Evolutionary conservation across 2,113 vertebrate genomes (phyloP), one percentile per base, ranked within the genome.

Genomic region (Elgaria multicarinata): DNA sequence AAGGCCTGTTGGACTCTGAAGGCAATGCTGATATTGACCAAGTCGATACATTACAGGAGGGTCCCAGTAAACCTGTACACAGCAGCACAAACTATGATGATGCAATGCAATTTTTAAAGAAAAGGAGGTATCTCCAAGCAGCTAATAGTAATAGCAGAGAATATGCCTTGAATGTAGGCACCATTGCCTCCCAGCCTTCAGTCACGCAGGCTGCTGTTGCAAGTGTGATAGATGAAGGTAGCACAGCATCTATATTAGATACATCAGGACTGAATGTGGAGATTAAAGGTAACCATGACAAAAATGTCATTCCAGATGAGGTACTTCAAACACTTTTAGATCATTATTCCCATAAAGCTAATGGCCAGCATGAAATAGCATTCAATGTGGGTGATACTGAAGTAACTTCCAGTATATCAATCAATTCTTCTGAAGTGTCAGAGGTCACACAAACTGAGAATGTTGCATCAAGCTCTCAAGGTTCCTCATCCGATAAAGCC

Each of bases 21-120:
- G 97, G 97, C 93, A 98, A 97, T 94, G 92, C 98, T 80, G 99
- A 98, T 86, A 97, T 99, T 0, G 99, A 99, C 94, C 97, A 98
- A 22, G 98, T 98, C 0, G 99, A 99, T 93, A 96, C 98, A 4
- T 97, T 99, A 92, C 98, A 98, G 92, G 98, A 97, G 86, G 98
- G 98, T 82, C 97, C 98, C 88, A 95, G 98, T 62, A 99, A 99
- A 94, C 98, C 99, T 50, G 97, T 98, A 64, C 97, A 98, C 62
- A 99, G 97, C 96, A 99, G 98, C 96, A 98, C 98, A 95, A 99
- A 99, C 92, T 99, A 99, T 4, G 99, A 99, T 2, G 99, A 99
- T n/a, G 99, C 99, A 96, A 98, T 99, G 98, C 99, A 99, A 93
- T 99, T 99, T 94, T 97, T 99, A 94, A 99, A 99, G 97, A 99